Evolutionary conservation across 2,888 invertebrate species (phyloP), one percentile per base, ranked within the genome.

Genomic region (Eueremaeus valkanovi): DNA sequence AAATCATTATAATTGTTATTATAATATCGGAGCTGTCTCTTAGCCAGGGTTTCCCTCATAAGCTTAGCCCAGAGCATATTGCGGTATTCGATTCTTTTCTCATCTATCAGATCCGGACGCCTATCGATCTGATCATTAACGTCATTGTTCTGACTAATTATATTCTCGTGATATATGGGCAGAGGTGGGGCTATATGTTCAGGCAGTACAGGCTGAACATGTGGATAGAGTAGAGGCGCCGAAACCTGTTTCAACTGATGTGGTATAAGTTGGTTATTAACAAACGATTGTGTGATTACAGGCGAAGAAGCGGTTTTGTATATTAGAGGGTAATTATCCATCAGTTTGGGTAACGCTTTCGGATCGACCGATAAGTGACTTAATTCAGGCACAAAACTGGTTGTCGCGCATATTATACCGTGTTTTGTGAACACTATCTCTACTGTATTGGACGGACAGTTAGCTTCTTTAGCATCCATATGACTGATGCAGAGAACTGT

Each of bases 321-420:
- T 18, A 31, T 16, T 6, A 33, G 9, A 1, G 8, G 61, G n/a
- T 27, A 16, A 29, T 61, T n/a, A n/a, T n/a, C n/a, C n/a, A n/a
- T n/a, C n/a, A n/a, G n/a, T n/a, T n/a, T n/a, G n/a, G 40, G 68
- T 24, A 68, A 6, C 2, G 21, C 11, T 40, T 36, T 68, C 9
- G 68, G 42, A 40, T 68, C 40, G 13, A 68, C 21, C 0, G 68
- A 36, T 6, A 68, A 40, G 24, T 68, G 68, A 3, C 40, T 36
- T 11, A 68, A 21, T 18, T 68, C 40, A 2, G 68, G 68, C 13
- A 68, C 24, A 16, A 16, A 42, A 21, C 21, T 21, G 24, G 68
- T 68, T n/a, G 68, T 68, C 40, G 68, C 68, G 24, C 68, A 68
- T 8, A 68, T 40, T 21, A 68, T 21, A 13, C 68, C 68, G 24